Conservation (phyloP, 2,113 vertebrate genomes). For the Chloropsis hardwickii region DNA sequence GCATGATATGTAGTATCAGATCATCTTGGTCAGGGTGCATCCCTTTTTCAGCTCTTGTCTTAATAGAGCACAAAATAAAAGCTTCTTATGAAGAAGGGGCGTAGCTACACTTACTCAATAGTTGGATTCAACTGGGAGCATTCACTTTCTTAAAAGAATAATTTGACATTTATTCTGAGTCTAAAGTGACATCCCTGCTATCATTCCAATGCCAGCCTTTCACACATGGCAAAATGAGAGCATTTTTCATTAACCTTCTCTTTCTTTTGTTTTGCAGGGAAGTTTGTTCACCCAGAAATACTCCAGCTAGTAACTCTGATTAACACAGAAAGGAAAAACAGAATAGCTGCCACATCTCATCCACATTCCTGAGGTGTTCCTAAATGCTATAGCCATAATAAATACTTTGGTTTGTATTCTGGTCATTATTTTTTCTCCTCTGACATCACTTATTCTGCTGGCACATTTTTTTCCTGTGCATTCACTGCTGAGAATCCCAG, state of each 20-base stretch:
- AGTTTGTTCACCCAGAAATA: conserved; percentile 91
- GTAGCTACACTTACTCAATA: background rate
- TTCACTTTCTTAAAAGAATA: background rate
- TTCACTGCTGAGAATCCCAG: background rate
- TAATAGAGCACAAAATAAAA: background rate
- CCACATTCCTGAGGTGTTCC: conserved; percentile 28
- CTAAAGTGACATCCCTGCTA: background rate
- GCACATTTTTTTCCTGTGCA: background rate
- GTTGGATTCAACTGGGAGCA: background rate
- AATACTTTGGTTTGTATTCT: conserved; percentile 21
- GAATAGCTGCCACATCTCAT: conserved; percentile 26
- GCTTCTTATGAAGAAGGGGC: background rate
- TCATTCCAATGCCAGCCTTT: background rate
- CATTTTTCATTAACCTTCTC: background rate
- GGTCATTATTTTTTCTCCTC: background rate
- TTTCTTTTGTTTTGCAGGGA: conserved; percentile 76
- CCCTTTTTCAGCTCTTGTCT: background rate
- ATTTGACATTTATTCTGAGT: background rate
- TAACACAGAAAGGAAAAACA: conserved; percentile 79
- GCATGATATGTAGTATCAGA: accelerated
- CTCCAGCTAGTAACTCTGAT: conserved; percentile 83
- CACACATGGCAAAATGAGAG: background rate
- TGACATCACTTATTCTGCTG: background rate
- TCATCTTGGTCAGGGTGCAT: background rate
- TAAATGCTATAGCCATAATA: background rate